Conservation (phyloP, 30 jellyfish, hydroid and myxozoan species). For the Aurelia sp. region DNA sequence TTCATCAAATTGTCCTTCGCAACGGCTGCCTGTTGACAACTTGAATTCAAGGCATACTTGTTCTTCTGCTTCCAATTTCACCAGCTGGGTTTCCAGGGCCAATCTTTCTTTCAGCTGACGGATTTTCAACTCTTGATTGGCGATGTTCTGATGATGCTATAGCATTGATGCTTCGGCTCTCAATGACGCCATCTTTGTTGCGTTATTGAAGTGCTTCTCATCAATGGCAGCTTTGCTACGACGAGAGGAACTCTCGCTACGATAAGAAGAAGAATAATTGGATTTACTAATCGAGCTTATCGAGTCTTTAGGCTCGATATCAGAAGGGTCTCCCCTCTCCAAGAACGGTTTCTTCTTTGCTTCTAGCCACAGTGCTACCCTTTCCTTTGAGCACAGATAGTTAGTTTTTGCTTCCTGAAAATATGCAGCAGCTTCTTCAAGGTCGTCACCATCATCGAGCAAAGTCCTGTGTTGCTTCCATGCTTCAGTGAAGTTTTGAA, state of each 20-base stretch:
- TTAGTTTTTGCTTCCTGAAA: conserved; percentile 1
- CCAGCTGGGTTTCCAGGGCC: no score
- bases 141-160: background rate
- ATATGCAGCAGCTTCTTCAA: conserved; percentile 1
- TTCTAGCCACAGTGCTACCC: background rate
- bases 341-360: background rate
- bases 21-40: no score
- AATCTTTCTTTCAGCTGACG: background rate
- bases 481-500: no score
- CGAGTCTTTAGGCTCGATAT: conserved; percentile 3
- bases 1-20: no score
- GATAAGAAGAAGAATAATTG: background rate
- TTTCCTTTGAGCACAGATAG: background rate
- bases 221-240: conserved; percentile 1
- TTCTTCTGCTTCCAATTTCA: no score
- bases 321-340: background rate
- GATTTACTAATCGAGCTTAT: background rate
- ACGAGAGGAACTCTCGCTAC: background rate
- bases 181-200: conserved; percentile 20
- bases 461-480: background rate
- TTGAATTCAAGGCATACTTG: no score
- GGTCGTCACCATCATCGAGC: conserved; percentile 14
- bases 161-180: conserved; percentile 13
- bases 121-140: conserved; percentile 14
- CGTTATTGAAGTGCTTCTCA: conserved; percentile 1